Evolutionary conservation across 2,888 invertebrate genomes (phyloP), one percentile per base, ranked within the genome.

Genomic region (Metopia argyrocephala): DNA sequence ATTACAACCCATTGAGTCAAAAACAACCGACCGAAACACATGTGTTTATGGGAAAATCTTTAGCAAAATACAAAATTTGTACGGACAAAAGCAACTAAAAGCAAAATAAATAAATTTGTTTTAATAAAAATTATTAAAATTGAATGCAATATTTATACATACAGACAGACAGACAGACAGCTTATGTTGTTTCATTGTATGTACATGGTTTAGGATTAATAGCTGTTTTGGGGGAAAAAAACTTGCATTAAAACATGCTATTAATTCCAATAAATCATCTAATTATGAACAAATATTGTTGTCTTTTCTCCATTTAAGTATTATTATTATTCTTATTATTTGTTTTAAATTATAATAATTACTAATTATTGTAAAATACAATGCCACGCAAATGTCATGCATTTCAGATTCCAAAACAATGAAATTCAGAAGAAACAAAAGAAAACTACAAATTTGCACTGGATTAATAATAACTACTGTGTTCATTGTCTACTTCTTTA

Each of bases 1-100:
- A 81, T 76, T 78, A 66, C 78, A 78, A 70, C 78, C 81, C 81
- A 78, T 81, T 70, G 78, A 81, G 78, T 54, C 61, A 61, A 66
- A 25, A 18, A n/a, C n/a, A n/a, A n/a, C 61, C 31, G 31, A 71
- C 45, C 31, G 18, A 38, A 62, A 74, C 81, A 81, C 81, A 78
- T 81, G 81, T 81, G 81, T 25, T 78, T 81, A 75, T 81, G 81
- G 78, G 75, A 81, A 81, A 76, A 65, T 25, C 31, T 31, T 0
- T 12, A 31, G 12, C 31, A 31, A 9, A 31, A 31, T 2, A 31
- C 31, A 12, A 38, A 38, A n/a, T n/a, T n/a, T 12, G 12, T 12
- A 38, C 12, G 38, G 12, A 31, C 9, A 3, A 38, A 38, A 38
- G 15, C 52, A 21, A 45, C 15, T 15, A 4, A 9, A 70, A 3